Percentiles rank a stretch among this genome's conserved stretches.
These are phyloP conservation scores for Paedocypris sp. DNA, from an alignment of 2,113 vertebrate species.

Conservation along the genomic window DNA sequence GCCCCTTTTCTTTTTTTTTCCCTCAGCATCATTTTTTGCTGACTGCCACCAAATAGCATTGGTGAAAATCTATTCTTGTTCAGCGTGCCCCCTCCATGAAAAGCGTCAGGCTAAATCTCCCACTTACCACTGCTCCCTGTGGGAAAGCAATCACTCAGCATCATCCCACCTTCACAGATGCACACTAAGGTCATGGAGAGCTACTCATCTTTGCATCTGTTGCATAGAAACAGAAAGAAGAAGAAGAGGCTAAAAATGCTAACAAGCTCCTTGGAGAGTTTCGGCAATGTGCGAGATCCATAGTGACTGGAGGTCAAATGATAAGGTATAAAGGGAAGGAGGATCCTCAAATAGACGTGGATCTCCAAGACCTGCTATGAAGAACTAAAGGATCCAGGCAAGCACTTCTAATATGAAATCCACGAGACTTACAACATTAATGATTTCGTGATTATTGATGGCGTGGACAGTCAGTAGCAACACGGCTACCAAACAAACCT, in stretches of 20 bases:
- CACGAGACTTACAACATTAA: slow-evolving; percentile 8
- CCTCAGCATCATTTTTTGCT: slow-evolving; percentile 25
- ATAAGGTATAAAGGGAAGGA: slow-evolving; percentile 10
- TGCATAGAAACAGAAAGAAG: slow-evolving; percentile 14
- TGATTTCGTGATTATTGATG: slow-evolving; percentile 24
- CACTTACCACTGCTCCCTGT: slow-evolving; percentile 15
- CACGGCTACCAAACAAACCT: not conserved
- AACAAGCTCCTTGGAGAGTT: slow-evolving; percentile 25
- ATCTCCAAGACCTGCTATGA: slow-evolving; percentile 7
- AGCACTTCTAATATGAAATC: not conserved
- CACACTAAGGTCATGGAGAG: slow-evolving; percentile 5
- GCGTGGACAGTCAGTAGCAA: slow-evolving; percentile 2
- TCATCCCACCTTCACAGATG: slow-evolving; percentile 17
- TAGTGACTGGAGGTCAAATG: slow-evolving; percentile 21
- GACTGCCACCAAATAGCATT: slow-evolving; percentile 27
- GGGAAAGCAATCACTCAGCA: slow-evolving; percentile 22
- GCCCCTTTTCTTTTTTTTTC: not conserved
- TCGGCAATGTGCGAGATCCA: not conserved
- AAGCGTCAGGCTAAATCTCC: slow-evolving; percentile 17
- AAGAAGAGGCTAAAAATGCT: slow-evolving; percentile 18
- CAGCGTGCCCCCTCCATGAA: slow-evolving; percentile 7
- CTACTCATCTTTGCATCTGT: slow-evolving; percentile 1
- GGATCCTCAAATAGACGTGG: slow-evolving; percentile 12
- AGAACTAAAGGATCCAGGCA: slow-evolving; percentile 2
- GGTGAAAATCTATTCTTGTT: slow-evolving; percentile 28